Evolutionary conservation across 2,888 invertebrate species (phyloP).

Genomic region (Leptopterna dolabrata): DNA sequence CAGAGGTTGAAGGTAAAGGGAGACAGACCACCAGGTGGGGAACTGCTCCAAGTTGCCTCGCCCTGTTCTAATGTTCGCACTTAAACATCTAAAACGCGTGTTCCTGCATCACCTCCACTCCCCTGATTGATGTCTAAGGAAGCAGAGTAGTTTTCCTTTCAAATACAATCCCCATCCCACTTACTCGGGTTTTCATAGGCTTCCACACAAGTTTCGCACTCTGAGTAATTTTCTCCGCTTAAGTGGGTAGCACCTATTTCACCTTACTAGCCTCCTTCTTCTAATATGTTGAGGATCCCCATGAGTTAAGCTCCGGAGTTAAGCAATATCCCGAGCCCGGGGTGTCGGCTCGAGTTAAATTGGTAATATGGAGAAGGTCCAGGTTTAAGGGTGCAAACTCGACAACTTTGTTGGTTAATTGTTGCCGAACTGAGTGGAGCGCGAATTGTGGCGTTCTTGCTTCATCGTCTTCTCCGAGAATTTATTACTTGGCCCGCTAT

Average conservation of each 20-base stretch:
- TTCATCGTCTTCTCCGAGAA: neutral
- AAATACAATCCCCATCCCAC: neutral
- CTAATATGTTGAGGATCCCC: neutral
- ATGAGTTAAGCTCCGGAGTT: neutral
- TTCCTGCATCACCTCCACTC: neutral
- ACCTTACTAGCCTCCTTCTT: neutral
- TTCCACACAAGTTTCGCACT: neutral
- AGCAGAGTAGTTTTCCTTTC: neutral
- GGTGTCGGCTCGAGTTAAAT: conserved; percentile 29
- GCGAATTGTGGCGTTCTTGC: neutral
- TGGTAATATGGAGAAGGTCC: conserved; percentile 29
- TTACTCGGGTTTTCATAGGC: neutral
- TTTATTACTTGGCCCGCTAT: neutral
- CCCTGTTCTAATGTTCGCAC: neutral
- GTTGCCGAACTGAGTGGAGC: conserved; percentile 1
- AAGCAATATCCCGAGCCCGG: neutral
- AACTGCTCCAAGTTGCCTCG: conserved; percentile 14
- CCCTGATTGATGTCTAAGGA: conserved; percentile 32
- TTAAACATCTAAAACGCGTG: conserved; percentile 15
- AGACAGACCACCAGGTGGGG: conserved; percentile 24
- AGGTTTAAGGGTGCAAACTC: conserved; percentile 8
- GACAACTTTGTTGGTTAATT: conserved; percentile 24
- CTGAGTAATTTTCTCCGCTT: neutral
- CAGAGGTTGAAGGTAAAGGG: conserved; percentile 10
- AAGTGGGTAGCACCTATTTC: neutral